Percentiles rank a stretch among this genome's conserved stretches.
Conservation (phyloP, 2,888 invertebrate species). For the Tubulanus polymorphus region DNA sequence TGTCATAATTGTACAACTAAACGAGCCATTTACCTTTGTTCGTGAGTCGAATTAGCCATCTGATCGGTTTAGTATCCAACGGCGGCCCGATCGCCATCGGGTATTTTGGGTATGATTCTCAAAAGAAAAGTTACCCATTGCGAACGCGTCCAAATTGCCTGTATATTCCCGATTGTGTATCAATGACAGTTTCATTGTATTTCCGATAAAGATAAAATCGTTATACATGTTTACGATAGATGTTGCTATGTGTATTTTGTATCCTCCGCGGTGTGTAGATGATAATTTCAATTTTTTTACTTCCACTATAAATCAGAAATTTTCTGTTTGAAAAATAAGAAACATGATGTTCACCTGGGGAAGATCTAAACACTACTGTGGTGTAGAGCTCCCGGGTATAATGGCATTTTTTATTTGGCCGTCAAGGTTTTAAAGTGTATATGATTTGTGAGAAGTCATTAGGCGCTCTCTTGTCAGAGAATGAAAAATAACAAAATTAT, state of each 20-base stretch:
- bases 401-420: constrained; percentile 14
- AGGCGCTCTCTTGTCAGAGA: constrained; percentile 25
- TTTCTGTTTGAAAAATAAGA: background rate
- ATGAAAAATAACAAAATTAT: constrained; percentile 20
- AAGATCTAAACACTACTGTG: background rate
- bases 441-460: constrained; percentile 23
- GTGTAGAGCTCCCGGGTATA: constrained; percentile 8
- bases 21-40: too few species aligned
- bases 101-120: background rate
- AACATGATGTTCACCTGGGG: background rate
- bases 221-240: background rate
- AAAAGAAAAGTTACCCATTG: background rate
- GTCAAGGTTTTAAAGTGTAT: constrained; percentile 17
- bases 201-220: background rate
- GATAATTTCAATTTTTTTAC: background rate
- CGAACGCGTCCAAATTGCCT: background rate
- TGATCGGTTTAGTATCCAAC: too few species aligned
- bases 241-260: background rate
- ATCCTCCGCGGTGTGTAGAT: background rate
- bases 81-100: too few species aligned
- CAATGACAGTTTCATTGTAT: too few species aligned
- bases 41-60: too few species aligned
- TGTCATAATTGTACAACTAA: too few species aligned
- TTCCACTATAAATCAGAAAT: background rate
- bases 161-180: too few species aligned